Evolutionary conservation across 2,888 invertebrate genomes (phyloP), one percentile per base, ranked within the genome.

Genomic region (Mythimna pallens): DNA sequence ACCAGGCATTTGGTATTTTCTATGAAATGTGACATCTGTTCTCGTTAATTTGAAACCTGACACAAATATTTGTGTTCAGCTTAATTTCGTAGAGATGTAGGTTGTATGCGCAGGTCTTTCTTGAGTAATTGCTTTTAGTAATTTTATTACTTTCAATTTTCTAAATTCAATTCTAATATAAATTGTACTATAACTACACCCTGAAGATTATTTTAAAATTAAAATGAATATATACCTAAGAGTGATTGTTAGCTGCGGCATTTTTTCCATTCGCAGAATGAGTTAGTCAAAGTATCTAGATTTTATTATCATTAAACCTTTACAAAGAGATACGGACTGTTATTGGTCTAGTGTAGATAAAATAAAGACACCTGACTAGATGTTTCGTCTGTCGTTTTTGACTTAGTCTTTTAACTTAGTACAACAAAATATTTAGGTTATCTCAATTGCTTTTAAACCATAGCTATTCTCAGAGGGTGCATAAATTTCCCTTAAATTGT

Each of bases 1-100:
- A 7, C 54, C 36, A 50, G 61, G n/a, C 30, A 73, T 67, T 69
- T 43, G 66, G n/a, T 81, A 30, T 68, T 65, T 70, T 69, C 74
- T 75, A 65, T 73, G 58, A 66, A 73, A 83, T 85, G 68, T 71
- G 25, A 76, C 83, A 85, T 73, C 69, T 85, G 83, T 79, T 69
- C 65, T 54, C 34, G 58, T 74, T 72, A 59, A 69, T 70, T 84
- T 59, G 6, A 72, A 40, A 70, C 20, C n/a, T 73, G 20, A 47
- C 65, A 12, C 54, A 58, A 40, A 63, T 57, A n/a, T 22, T 66
- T 57, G 22, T 65, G 22, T 67, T 58, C 22, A 58, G 34, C n/a
- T 69, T 81, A 25, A 58, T 76, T 43, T 58, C 12, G 40, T 65
- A 17, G 20, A 2, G 1, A 14, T 14, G 43, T 43, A 43, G 43